Conservation (phyloP, 2,113 vertebrate genomes). For the Trematomus loennbergii region DNA sequence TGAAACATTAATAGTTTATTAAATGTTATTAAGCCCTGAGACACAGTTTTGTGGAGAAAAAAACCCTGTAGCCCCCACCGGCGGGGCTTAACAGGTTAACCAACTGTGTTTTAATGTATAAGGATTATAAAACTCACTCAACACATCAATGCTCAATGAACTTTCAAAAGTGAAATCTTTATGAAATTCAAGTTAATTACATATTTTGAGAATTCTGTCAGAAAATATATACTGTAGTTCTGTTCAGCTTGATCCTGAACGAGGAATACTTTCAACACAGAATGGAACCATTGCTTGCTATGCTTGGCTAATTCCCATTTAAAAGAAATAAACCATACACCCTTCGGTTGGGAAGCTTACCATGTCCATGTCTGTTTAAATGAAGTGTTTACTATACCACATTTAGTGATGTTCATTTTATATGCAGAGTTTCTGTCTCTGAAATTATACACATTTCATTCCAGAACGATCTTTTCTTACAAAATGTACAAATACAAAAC, state of each 20-base stretch:
- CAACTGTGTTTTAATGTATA: slow-evolving; percentile 23
- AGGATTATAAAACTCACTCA: slow-evolving; percentile 31
- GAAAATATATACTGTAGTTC: slow-evolving; percentile 9
- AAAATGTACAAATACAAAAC: slow-evolving; percentile 29
- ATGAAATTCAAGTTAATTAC: slow-evolving; percentile 27
- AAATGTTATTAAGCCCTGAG: no score
- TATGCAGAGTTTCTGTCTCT: neutral
- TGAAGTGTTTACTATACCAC: slow-evolving; percentile 25
- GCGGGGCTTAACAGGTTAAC: neutral
- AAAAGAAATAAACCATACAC: slow-evolving; percentile 43
- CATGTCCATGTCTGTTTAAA: slow-evolving; percentile 26
- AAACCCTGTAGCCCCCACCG: no score
- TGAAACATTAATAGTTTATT: no score
- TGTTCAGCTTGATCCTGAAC: slow-evolving; percentile 8
- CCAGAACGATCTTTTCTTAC: slow-evolving; percentile 10
- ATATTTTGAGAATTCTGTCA: slow-evolving; percentile 28
- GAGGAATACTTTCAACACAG: slow-evolving; percentile 9
- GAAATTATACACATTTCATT: neutral
- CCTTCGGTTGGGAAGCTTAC: slow-evolving; percentile 17
- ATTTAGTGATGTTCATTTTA: slow-evolving; percentile 22
- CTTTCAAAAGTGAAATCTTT: slow-evolving; percentile 4
- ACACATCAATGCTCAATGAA: slow-evolving; percentile 14
- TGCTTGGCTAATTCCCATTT: slow-evolving; percentile 46
- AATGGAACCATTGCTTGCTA: slow-evolving; percentile 28
- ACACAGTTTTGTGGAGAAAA: no score